These are phyloP conservation scores for Hymenopus coronatus DNA, from an alignment of 2,888 invertebrate genomes.

Conservation along the genomic window DNA sequence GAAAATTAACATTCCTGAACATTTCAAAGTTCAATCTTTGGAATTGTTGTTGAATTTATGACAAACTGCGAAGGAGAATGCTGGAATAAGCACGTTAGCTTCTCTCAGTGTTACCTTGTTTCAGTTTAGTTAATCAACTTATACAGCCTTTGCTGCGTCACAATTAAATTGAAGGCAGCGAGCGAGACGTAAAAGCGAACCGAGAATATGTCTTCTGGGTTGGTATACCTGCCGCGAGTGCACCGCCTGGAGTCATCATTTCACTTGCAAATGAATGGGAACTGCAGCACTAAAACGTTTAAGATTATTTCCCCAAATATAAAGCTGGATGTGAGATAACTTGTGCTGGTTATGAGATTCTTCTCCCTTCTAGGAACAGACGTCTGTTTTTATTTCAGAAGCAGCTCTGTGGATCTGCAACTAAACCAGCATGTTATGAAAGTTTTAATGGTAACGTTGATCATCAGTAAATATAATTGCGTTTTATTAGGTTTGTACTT, in stretches of 20 bases:
- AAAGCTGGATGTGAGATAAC: neutral
- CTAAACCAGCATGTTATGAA: no score
- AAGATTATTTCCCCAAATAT: constrained; percentile 29
- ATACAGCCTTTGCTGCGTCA: neutral
- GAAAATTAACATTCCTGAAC: no score
- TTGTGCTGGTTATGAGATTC: neutral
- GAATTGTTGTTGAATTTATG: neutral
- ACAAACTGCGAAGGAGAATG: neutral
- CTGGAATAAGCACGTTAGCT: neutral
- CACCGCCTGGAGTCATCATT: neutral
- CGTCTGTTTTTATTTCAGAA: no score
- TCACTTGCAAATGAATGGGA: constrained; percentile 30
- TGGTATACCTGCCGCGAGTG: neutral
- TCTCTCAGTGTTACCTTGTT: neutral
- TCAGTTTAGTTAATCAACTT: neutral
- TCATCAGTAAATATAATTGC: no score
- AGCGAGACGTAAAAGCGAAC: neutral
- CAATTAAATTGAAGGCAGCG: neutral
- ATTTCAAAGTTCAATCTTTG: no score
- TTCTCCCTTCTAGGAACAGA: no score
- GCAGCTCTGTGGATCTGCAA: no score
- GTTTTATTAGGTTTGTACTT: no score
- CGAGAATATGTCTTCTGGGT: neutral
- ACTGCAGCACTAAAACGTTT: constrained; percentile 26
- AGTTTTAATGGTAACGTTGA: no score